Conservation (phyloP, 2,113 vertebrate genomes). For the Eulacestoma nigropectus region DNA sequence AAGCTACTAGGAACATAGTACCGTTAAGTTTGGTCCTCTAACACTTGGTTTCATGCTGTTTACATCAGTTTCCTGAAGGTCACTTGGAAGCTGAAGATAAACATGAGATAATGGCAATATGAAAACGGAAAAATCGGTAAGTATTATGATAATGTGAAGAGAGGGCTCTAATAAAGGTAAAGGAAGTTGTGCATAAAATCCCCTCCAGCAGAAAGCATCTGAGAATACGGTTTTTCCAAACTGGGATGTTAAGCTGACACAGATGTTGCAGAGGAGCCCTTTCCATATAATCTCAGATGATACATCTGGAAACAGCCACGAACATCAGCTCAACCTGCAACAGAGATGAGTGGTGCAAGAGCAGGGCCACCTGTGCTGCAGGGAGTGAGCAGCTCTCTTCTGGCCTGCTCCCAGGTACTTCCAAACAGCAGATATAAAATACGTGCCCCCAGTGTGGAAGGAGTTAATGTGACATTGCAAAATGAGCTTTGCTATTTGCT, state of each 20-base stretch:
- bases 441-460: not conserved
- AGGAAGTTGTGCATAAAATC: not conserved
- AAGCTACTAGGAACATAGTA: not conserved
- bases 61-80: not conserved
- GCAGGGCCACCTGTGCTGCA: not conserved
- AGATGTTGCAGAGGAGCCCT: not conserved
- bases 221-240: not conserved
- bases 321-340: not conserved
- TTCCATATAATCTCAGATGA: not conserved
- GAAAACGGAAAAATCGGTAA: not conserved
- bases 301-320: not conserved
- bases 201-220: not conserved
- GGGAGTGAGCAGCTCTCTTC: not conserved
- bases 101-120: not conserved
- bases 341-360: rapidly evolving
- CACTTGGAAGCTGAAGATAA: not conserved
- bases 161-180: not conserved
- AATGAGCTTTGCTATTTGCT: constrained; percentile 64
- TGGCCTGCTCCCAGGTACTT: constrained; percentile 8
- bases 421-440: not conserved
- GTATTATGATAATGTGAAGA: not conserved
- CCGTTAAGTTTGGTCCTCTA: not conserved
- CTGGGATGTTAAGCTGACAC: not conserved
- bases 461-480: constrained; percentile 68
- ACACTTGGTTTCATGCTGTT: not conserved